A percentile compares a stretch with the other conserved stretches of the same genome.
phyloP scores from a whole-genome alignment of 2,888 invertebrate genomes.

The Clostera curtula region DNA sequence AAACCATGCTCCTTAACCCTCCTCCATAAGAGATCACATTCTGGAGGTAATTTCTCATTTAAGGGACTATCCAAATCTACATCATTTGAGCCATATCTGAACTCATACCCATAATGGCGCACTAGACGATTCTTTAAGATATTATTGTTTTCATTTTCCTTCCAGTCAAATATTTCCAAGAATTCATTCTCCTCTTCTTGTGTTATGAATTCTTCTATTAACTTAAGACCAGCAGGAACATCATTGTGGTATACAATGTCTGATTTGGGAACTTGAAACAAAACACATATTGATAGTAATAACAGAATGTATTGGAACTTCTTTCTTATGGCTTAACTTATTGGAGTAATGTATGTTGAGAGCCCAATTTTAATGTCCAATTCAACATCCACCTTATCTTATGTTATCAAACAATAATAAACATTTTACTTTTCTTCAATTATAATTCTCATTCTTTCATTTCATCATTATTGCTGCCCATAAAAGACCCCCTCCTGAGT shows the following conservation, averaged over 20 bases:
- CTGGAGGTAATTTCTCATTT: conserved; percentile 78
- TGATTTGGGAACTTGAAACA: conserved; percentile 51
- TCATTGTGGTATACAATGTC: conserved; percentile 43
- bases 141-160: conserved; percentile 33
- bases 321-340: too few species aligned
- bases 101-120: conserved; percentile 94
- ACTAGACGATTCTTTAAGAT: conserved; percentile 88
- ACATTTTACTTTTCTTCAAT: too few species aligned
- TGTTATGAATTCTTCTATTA: conserved; percentile 83
- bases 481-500: too few species aligned
- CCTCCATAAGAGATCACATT: conserved; percentile 79
- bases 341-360: too few species aligned
- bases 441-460: too few species aligned
- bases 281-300: background rate
- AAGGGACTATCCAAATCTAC: conserved; percentile 83
- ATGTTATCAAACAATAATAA: too few species aligned
- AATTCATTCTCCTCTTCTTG: conserved; percentile 79
- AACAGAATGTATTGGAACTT: too few species aligned
- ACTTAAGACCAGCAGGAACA: conserved; percentile 79
- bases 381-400: too few species aligned
- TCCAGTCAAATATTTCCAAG: conserved; percentile 74
- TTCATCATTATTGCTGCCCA: too few species aligned
- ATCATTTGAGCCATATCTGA: conserved; percentile 90
- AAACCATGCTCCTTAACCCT: conserved; percentile 60
- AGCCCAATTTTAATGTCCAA: too few species aligned